A percentile compares a stretch with the other conserved stretches of the same genome.
Evolutionary conservation across 2,888 invertebrate species (phyloP).

Genomic region (Ophonus ardosiacus): DNA sequence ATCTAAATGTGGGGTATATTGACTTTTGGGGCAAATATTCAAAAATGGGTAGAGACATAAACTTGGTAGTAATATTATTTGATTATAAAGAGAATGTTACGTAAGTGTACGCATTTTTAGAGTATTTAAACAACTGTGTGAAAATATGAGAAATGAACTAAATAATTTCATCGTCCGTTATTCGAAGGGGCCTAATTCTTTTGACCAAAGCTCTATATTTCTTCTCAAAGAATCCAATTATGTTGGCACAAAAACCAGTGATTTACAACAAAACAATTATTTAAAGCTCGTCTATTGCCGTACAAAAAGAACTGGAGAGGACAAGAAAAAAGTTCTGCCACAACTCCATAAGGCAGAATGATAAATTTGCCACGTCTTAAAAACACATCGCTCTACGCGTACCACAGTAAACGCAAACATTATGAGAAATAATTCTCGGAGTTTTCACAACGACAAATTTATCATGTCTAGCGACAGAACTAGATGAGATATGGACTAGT

Average conservation of each 20-base stretch:
- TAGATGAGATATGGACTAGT: slow-evolving; percentile 58
- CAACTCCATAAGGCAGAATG: slow-evolving; percentile 53
- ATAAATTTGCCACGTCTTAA: slow-evolving; percentile 56
- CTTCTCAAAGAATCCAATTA: slow-evolving; percentile 31
- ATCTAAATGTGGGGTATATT: no score
- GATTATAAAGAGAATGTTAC: no score
- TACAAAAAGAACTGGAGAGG: slow-evolving; percentile 16
- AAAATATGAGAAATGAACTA: no score
- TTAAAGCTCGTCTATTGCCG: slow-evolving; percentile 22
- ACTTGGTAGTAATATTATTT: no score
- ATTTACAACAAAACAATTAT: slow-evolving; percentile 48
- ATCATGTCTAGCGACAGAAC: slow-evolving; percentile 61
- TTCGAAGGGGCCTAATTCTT: no score
- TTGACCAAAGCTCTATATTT: not conserved
- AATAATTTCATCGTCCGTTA: no score
- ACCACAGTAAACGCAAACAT: slow-evolving; percentile 42
- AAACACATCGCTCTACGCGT: slow-evolving; percentile 31
- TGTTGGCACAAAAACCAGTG: slow-evolving; percentile 25
- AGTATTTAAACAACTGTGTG: no score
- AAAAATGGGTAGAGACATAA: no score
- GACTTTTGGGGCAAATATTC: no score
- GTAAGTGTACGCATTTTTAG: no score
- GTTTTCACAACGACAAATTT: slow-evolving; percentile 58
- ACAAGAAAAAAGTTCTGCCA: not conserved
- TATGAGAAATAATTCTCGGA: slow-evolving; percentile 58